These are phyloP conservation scores for Caenorhabditis sp. DNA, from an alignment of 2,888 invertebrate genomes.

Conservation along the genomic window DNA sequence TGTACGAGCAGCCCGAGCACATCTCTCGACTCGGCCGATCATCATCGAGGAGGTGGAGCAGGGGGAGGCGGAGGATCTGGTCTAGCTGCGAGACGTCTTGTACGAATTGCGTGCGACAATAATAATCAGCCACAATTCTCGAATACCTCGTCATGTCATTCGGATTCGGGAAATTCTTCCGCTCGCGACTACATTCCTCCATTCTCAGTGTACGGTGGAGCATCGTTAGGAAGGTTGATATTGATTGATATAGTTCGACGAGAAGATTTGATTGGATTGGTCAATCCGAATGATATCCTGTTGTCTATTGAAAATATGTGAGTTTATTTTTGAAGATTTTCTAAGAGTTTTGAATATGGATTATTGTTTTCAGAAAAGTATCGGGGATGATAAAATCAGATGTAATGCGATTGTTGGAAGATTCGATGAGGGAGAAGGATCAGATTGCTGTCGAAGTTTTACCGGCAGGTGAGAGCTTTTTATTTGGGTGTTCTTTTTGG, in stretches of 20 bases:
- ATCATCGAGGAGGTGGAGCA: not conserved
- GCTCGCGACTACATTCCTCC: conserved; percentile 17
- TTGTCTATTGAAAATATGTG: conserved; percentile 48
- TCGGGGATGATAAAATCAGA: conserved; percentile 51
- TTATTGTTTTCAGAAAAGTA: conserved; percentile 49
- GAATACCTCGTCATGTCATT: conserved; percentile 34
- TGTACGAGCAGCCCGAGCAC: conserved; percentile 47
- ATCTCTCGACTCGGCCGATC: conserved; percentile 27
- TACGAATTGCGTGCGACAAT: conserved; percentile 34
- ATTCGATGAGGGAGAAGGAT: conserved; percentile 43
- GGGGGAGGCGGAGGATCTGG: conserved; percentile 4
- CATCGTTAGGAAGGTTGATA: conserved; percentile 43
- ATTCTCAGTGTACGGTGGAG: conserved; percentile 45
- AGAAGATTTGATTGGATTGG: conserved; percentile 49
- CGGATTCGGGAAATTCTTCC: conserved; percentile 35
- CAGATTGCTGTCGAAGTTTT: conserved; percentile 55
- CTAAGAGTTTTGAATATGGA: not conserved
- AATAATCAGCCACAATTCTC: conserved; percentile 7
- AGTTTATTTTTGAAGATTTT: conserved; percentile 12
- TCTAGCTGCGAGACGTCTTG: conserved; percentile 19
- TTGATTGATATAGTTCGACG: conserved; percentile 47
- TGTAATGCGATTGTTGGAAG: conserved; percentile 41
- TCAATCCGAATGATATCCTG: conserved; percentile 47
- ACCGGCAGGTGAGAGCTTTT: conserved; percentile 47
- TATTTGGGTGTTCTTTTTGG: too few relatives aligned